These are phyloP conservation scores for Pristionchus japonicus DNA, from an alignment of 2,888 invertebrate genomes.

Conservation along the genomic window DNA sequence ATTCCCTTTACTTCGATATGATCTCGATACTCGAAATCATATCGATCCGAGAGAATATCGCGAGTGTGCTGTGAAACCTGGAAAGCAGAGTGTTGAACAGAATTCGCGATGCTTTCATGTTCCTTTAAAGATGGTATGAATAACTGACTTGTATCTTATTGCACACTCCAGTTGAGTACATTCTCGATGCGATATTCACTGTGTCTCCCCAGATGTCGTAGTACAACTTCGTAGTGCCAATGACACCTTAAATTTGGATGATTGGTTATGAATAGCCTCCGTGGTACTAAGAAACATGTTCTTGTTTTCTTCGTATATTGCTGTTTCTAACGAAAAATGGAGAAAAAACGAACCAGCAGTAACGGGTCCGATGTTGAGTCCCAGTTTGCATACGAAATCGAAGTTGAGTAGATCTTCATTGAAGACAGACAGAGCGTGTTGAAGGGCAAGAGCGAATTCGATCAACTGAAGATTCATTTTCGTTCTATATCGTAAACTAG, in stretches of 20 bases:
- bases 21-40: slow-evolving; percentile 91
- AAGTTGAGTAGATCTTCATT: slow-evolving; percentile 92
- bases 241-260: slow-evolving; percentile 81
- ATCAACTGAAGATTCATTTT: slow-evolving; percentile 87
- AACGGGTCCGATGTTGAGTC: slow-evolving; percentile 92
- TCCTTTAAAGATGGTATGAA: neutral
- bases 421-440: slow-evolving; percentile 88
- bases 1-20: slow-evolving; percentile 92
- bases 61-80: slow-evolving; percentile 72
- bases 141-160: slow-evolving; percentile 82
- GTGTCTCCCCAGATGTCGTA: slow-evolving; percentile 99
- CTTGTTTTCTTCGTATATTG: too few relatives aligned
- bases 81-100: slow-evolving; percentile 11
- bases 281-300: too few relatives aligned
- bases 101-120: neutral
- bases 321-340: neutral
- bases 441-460: slow-evolving; percentile 94
- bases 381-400: slow-evolving; percentile 83
- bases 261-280: neutral
- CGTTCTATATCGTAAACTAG: too few relatives aligned
- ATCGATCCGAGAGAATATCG: slow-evolving; percentile 81
- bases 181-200: slow-evolving; percentile 94
- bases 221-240: slow-evolving; percentile 93
- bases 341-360: slow-evolving; percentile 81
- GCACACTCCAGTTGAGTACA: slow-evolving; percentile 95